These are phyloP conservation scores for Hololepta plana DNA, from an alignment of 2,888 invertebrate species.

Conservation along the genomic window DNA sequence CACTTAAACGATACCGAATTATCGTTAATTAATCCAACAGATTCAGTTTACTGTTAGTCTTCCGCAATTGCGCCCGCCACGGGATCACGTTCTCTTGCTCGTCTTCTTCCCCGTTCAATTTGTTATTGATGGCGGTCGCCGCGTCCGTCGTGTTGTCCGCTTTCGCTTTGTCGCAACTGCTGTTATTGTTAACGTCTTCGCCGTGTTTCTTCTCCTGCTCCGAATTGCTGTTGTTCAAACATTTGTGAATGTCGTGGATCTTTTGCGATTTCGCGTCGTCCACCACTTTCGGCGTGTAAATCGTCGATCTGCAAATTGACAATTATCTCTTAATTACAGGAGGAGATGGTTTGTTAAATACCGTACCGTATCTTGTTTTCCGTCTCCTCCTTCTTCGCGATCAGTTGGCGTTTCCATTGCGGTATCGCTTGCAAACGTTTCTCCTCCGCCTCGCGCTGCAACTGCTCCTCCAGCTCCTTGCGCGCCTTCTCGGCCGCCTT, in stretches of 20 bases:
- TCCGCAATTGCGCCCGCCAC: conserved; percentile 75
- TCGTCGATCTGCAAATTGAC: conserved; percentile 33
- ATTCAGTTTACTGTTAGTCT: conserved; percentile 79
- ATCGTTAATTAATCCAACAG: conserved; percentile 53
- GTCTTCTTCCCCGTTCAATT: conserved; percentile 33
- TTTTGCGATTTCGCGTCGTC: conserved; percentile 35
- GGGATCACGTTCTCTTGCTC: conserved; percentile 43
- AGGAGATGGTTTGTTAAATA: conserved; percentile 18
- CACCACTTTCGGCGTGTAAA: conserved; percentile 53
- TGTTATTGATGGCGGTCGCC: neutral
- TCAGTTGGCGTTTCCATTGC: conserved; percentile 82
- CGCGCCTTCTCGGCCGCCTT: conserved; percentile 87
- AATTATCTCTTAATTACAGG: neutral
- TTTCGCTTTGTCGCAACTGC: conserved; percentile 8
- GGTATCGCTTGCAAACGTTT: conserved; percentile 75
- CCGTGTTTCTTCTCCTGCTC: conserved; percentile 15
- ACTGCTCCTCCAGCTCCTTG: conserved; percentile 74
- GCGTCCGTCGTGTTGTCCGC: conserved; percentile 8
- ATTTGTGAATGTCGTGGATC: conserved; percentile 24
- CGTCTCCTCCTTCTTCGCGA: conserved; percentile 63
- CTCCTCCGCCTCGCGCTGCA: conserved; percentile 69
- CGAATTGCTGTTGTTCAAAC: too few relatives aligned
- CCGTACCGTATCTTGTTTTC: conserved; percentile 63
- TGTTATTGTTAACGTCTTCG: conserved; percentile 21
- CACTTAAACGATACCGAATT: too few relatives aligned